These are phyloP conservation scores for Centroberyx gerrardi DNA, from an alignment of 2,797 vertebrate genomes.

Conservation along the genomic window DNA sequence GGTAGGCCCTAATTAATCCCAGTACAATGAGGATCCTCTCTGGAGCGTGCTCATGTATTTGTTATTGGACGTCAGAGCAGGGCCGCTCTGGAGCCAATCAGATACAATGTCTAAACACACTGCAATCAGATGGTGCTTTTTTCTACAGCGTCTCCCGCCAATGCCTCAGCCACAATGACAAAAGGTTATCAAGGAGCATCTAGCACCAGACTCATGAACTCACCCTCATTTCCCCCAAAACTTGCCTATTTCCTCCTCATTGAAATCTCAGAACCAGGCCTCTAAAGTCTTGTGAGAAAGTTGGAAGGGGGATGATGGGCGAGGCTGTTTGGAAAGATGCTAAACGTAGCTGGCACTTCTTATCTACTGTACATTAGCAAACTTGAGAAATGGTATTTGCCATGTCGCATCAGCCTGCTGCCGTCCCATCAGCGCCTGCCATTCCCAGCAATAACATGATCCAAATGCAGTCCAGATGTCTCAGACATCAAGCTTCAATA, in stretches of 20 bases:
- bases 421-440: conserved; percentile 82
- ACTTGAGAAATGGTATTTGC: conserved; percentile 78
- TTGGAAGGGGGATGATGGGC: conserved; percentile 56
- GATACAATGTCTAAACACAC: conserved; percentile 91
- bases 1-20: conserved; percentile 94
- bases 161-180: conserved; percentile 91
- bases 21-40: conserved; percentile 93
- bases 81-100: conserved; percentile 94
- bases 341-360: conserved; percentile 73
- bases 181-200: conserved; percentile 98
- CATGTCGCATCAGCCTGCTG: conserved; percentile 78
- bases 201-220: conserved; percentile 86
- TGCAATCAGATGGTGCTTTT: conserved; percentile 87
- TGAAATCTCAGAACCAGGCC: conserved; percentile 86
- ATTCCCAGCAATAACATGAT: conserved; percentile 81
- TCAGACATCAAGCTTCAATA: conserved; percentile 81
- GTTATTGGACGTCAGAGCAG: conserved; percentile 92
- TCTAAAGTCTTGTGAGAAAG: conserved; percentile 49
- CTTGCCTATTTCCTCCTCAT: conserved; percentile 79
- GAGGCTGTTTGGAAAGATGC: conserved; percentile 61
- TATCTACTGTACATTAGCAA: conserved; percentile 79
- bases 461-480: conserved; percentile 88
- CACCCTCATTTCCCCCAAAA: conserved; percentile 69
- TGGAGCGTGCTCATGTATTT: conserved; percentile 91
- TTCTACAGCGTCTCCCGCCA: conserved; percentile 87